These are phyloP conservation scores for Pygathrix nemaeus DNA, from an alignment of 2,113 vertebrate genomes.

Conservation along the genomic window DNA sequence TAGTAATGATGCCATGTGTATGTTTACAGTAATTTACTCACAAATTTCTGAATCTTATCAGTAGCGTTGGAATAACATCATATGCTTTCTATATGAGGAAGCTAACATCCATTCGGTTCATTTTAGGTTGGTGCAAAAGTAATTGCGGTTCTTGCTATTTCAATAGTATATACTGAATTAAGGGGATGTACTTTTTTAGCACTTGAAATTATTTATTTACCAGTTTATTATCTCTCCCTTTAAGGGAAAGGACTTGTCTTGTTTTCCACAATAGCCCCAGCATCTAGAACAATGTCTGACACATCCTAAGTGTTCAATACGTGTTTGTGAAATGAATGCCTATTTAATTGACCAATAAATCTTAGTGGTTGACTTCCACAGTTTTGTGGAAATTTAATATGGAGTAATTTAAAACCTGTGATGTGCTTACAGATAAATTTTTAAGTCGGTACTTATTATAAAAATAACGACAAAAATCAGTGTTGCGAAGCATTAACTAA, in stretches of 20 bases:
- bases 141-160: too few species aligned
- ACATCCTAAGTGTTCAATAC: neutral
- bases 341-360: neutral
- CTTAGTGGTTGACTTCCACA: neutral
- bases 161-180: neutral
- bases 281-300: neutral
- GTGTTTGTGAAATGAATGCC: neutral
- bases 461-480: conserved; percentile 20
- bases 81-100: neutral
- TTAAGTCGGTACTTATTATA: neutral
- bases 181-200: neutral
- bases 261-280: neutral
- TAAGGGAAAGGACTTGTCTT: neutral
- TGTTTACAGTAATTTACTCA: neutral
- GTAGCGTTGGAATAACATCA: neutral
- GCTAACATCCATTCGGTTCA: neutral
- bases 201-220: neutral
- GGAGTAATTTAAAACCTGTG: neutral
- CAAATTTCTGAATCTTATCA: neutral
- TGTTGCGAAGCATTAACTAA: neutral
- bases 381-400: conserved; percentile 24
- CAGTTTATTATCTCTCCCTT: neutral
- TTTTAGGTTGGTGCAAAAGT: too few species aligned
- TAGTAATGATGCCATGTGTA: neutral
- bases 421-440: neutral